These are phyloP conservation scores for Drosophila funebris DNA, from an alignment of 1,140 invertebrate genomes.

Conservation along the genomic window DNA sequence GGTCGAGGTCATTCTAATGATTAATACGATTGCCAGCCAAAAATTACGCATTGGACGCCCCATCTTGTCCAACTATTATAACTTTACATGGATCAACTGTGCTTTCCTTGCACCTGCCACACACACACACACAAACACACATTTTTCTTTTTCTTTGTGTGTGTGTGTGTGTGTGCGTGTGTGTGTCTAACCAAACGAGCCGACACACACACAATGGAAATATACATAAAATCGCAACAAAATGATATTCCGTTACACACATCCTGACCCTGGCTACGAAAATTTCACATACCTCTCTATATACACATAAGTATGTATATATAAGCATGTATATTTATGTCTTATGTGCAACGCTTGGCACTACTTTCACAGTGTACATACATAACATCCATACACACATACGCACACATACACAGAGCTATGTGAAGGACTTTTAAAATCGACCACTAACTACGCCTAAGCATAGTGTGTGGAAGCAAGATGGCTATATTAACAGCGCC, in stretches of 20 bases:
- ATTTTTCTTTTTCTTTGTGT: neutral
- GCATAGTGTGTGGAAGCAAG: slow-evolving; percentile 40
- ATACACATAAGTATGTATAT: slow-evolving; percentile 6
- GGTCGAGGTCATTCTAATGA: slow-evolving; percentile 76
- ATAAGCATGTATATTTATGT: slow-evolving; percentile 11
- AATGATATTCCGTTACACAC: slow-evolving; percentile 63
- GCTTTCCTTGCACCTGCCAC: slow-evolving; percentile 28
- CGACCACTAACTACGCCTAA: slow-evolving; percentile 59
- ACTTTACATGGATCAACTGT: slow-evolving; percentile 8
- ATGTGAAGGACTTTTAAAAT: slow-evolving; percentile 75
- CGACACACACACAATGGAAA: slow-evolving; percentile 20
- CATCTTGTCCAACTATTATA: no score
- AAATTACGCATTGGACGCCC: slow-evolving; percentile 30
- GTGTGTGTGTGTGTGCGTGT: neutral
- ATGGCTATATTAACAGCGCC: slow-evolving; percentile 61
- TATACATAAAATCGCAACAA: slow-evolving; percentile 49
- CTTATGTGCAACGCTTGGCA: slow-evolving; percentile 53
- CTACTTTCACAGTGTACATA: slow-evolving; percentile 68
- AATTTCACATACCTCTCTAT: slow-evolving; percentile 25
- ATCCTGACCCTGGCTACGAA: slow-evolving; percentile 71
- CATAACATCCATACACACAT: slow-evolving; percentile 33
- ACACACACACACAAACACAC: slow-evolving; percentile 1
- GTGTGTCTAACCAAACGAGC: slow-evolving; percentile 10
- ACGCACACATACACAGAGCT: slow-evolving; percentile 11
- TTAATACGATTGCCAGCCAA: slow-evolving; percentile 57